Conservation (phyloP, 2,113 vertebrate species). For the Macquaria australasica region DNA sequence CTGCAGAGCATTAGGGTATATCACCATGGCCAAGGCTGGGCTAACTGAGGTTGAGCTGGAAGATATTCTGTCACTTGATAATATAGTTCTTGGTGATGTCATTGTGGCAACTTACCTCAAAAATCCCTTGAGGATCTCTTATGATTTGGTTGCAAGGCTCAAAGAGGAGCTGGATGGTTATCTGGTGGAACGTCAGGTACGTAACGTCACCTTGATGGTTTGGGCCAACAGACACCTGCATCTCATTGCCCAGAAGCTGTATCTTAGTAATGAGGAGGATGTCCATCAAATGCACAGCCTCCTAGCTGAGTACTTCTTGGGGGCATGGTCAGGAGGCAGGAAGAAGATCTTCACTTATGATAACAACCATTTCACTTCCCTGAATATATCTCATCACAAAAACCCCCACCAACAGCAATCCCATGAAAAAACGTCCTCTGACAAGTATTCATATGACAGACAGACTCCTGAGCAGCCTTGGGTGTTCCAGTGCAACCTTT, state of each 20-base stretch:
- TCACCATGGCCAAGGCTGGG: constrained; percentile 96
- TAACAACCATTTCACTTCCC: constrained; percentile 90
- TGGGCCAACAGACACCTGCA: constrained; percentile 99
- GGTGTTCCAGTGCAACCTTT: constrained; percentile 97
- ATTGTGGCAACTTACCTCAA: constrained; percentile 87
- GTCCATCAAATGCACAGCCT: constrained; percentile 96
- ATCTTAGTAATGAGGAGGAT: constrained; percentile 92
- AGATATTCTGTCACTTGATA: constrained; percentile 96
- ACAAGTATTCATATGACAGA: constrained; percentile 94
- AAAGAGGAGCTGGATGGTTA: constrained; percentile 97
- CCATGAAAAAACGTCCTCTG: constrained; percentile 89
- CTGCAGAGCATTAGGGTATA: constrained; percentile 94
- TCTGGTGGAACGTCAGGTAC: constrained; percentile 94
- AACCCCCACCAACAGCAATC: constrained; percentile 87
- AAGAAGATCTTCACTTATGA: constrained; percentile 93
- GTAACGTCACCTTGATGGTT: constrained; percentile 93
- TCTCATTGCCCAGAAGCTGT: constrained; percentile 96
- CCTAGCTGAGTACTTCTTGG: constrained; percentile 97
- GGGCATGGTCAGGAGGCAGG: constrained; percentile 95
- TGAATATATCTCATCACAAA: constrained; percentile 87
- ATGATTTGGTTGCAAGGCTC: constrained; percentile 92
- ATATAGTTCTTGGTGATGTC: constrained; percentile 93
- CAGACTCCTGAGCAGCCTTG: constrained; percentile 97
- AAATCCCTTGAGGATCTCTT: constrained; percentile 93
- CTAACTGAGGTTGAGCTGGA: constrained; percentile 97